Evolutionary conservation across 2,888 invertebrate species (phyloP), one percentile per base, ranked within the genome.

Genomic region (Habrosyne pyritoides): DNA sequence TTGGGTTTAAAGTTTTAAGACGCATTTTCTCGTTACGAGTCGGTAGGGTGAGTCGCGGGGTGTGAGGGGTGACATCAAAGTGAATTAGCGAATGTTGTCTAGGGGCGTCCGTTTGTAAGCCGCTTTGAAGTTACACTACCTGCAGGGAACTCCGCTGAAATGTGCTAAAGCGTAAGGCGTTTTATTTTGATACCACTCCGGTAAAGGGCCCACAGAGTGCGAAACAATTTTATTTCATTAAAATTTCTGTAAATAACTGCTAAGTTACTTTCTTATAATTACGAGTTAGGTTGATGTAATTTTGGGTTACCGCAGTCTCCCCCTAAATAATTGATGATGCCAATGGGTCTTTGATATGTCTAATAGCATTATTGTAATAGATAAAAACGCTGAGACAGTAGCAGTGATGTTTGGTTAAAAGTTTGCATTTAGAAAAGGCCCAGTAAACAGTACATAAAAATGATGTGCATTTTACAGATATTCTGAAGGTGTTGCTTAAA

Each of bases 11-110:
- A 89, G 77, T 89, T 89, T 87, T 85, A 86, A 87, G 88, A 84
- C 84, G 81, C 81, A 82, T 90, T 89, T 89, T 86, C 89, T 89
- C 87, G 86, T 88, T 87, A 88, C 81, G 67, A 66, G 63, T 64
- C 62, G 73, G 69, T 67, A 65, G 72, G 69, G 69, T 61, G 65
- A 66, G 58, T 66, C 69, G 42, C 42, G 74, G 73, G 74, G 77
- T 67, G 72, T 66, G 77, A 77, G 82, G 86, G 85, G 81, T 74
- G 80, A 91, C 89, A 91, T 92, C 91, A 92, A 92, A 92, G 91
- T 85, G 90, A 92, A 91, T 92, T 91, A 92, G 86, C 88, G 87
- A 90, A 88, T 89, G 91, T 91, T 91, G 90, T 91, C 89, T 90
- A 84, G 86, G 90, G 90, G 91, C 87, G 89, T 89, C 89, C 88